These are phyloP conservation scores for Acanthurus lineatus DNA, from an alignment of 2,797 vertebrate genomes.

Conservation along the genomic window DNA sequence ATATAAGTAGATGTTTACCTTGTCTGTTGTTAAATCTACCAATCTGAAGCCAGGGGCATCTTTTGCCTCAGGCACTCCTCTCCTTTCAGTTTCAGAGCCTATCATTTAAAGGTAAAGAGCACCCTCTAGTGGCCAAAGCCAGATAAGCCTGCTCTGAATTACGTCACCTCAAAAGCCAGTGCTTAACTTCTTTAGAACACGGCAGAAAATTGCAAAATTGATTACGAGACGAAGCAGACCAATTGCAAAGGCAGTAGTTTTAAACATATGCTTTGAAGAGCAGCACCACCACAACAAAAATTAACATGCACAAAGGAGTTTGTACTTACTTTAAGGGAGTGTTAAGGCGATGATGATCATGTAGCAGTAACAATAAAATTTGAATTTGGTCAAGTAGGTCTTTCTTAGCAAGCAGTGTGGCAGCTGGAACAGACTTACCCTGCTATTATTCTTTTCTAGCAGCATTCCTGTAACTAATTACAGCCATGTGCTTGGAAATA, in stretches of 20 bases:
- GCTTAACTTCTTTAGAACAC: constrained; percentile 20
- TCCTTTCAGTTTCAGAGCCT: background rate
- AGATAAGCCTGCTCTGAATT: constrained; percentile 33
- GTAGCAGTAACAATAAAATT: constrained; percentile 31
- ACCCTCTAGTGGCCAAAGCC: constrained; percentile 69
- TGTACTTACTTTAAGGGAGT: background rate
- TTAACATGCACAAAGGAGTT: background rate
- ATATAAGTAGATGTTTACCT: background rate
- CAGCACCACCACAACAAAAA: background rate
- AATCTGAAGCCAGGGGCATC: background rate
- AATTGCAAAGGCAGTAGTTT: background rate
- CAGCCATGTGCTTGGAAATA: constrained; percentile 1
- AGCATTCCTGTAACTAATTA: constrained; percentile 18
- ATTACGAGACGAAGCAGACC: constrained; percentile 5
- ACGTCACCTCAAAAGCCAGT: constrained; percentile 66
- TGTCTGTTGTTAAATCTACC: background rate
- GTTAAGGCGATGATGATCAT: constrained; percentile 9
- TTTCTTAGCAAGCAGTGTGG: background rate
- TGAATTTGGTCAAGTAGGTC: background rate
- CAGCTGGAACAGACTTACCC: constrained; percentile 3
- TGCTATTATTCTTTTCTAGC: constrained; percentile 6
- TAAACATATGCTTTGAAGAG: background rate
- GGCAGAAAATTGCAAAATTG: constrained; percentile 17
- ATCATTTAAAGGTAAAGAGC: constrained; percentile 58
- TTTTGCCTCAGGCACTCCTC: background rate